These are phyloP conservation scores for Hypomesus transpacificus DNA, from an alignment of 2,113 vertebrate species.

Conservation along the genomic window DNA sequence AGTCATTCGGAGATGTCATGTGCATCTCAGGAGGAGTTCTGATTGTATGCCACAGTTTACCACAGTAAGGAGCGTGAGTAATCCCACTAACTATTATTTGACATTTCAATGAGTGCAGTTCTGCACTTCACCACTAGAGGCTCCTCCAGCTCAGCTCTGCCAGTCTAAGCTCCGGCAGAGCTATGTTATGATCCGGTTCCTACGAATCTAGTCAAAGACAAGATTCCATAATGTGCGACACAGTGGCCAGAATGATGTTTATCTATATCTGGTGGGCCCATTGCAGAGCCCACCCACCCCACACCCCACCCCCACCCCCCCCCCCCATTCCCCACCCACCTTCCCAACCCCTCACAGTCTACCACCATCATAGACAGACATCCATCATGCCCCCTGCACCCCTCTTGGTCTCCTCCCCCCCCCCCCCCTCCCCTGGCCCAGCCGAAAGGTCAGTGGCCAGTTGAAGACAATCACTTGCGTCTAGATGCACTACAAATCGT, in stretches of 20 bases:
- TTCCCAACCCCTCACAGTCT: not conserved
- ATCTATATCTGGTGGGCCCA: not conserved
- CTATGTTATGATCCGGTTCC: too few species aligned
- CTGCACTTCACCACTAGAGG: slow-evolving; percentile 34
- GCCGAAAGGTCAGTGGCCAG: slow-evolving; percentile 58
- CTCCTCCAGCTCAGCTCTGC: slow-evolving; percentile 11
- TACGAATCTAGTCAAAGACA: too few species aligned
- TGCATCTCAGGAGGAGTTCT: too few species aligned
- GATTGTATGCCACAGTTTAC: too few species aligned
- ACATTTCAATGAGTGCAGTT: slow-evolving; percentile 43
- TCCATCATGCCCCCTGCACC: too few species aligned
- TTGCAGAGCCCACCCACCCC: not conserved
- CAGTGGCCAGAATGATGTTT: not conserved
- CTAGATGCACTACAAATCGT: slow-evolving; percentile 65
- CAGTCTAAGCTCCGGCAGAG: too few species aligned
- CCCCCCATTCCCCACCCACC: not conserved
- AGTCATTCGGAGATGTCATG: too few species aligned
- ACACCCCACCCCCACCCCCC: too few species aligned
- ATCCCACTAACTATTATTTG: slow-evolving; percentile 24
- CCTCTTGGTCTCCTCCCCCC: not conserved
- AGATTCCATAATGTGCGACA: not conserved
- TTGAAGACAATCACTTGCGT: slow-evolving; percentile 68
- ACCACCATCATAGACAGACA: too few species aligned
- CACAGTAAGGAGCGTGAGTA: not conserved
- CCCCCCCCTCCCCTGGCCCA: slow-evolving; percentile 29